These are phyloP conservation scores for Vanessa cardui DNA, from an alignment of 2,888 invertebrate species.

Conservation along the genomic window DNA sequence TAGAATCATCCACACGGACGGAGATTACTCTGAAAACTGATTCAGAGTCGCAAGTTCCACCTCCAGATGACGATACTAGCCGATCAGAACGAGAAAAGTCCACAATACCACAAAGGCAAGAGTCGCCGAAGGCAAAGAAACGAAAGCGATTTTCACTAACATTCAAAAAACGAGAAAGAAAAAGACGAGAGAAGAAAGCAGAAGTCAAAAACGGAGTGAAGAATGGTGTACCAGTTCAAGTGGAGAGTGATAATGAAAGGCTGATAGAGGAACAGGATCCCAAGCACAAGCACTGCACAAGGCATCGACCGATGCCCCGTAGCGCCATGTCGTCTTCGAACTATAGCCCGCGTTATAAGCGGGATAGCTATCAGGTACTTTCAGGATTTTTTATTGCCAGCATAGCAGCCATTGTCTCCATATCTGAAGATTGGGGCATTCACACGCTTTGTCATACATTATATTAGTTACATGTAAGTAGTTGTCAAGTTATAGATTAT, in stretches of 20 bases:
- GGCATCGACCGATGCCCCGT: constrained; percentile 59
- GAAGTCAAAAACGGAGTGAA: constrained; percentile 67
- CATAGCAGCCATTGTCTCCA: neutral
- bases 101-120: constrained; percentile 65
- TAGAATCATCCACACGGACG: constrained; percentile 71
- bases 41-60: constrained; percentile 69
- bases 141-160: constrained; percentile 75
- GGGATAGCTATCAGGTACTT: constrained; percentile 80
- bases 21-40: constrained; percentile 73
- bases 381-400: constrained; percentile 22
- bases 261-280: constrained; percentile 69
- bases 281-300: constrained; percentile 67
- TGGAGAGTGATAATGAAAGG: constrained; percentile 75
- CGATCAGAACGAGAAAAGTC: constrained; percentile 75
- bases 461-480: constrained; percentile 23
- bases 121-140: constrained; percentile 76
- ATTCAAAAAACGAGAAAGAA: constrained; percentile 75
- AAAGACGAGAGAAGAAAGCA: constrained; percentile 73
- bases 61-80: constrained; percentile 75
- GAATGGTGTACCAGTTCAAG: constrained; percentile 61
- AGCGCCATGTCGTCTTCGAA: constrained; percentile 73
- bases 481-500: constrained; percentile 11
- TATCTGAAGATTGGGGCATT: constrained; percentile 35
- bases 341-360: constrained; percentile 79
- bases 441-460: constrained; percentile 33